phyloP scores from a whole-genome alignment of 2,113 vertebrate genomes.

The Symphodus melops region DNA sequence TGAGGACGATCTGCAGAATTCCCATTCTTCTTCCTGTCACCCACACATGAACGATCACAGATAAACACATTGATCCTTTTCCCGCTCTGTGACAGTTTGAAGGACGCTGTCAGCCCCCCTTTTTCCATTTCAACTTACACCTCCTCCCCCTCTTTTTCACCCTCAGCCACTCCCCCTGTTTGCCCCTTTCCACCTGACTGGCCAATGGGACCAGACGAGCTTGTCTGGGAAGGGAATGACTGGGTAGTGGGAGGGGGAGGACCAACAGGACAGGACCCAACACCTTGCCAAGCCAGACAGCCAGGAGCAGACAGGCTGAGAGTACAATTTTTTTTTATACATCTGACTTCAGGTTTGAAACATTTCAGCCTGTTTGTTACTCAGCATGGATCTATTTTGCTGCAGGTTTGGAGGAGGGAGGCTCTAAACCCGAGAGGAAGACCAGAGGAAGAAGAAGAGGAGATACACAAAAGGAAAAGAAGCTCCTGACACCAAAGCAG shows the following conservation, averaged over 20 bases:
- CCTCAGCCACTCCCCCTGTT: slow-evolving; percentile 56
- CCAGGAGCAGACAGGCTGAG: slow-evolving; percentile 16
- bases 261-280: slow-evolving; percentile 59
- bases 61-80: background rate
- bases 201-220: slow-evolving; percentile 69
- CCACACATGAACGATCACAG: background rate
- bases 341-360: background rate
- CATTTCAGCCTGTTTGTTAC: background rate
- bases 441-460: slow-evolving; percentile 13
- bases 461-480: background rate
- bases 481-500: background rate
- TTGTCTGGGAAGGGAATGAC: slow-evolving; percentile 53
- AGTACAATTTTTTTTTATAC: background rate
- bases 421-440: slow-evolving; percentile 12
- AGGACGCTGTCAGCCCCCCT: slow-evolving; percentile 33
- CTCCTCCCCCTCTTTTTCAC: slow-evolving; percentile 22
- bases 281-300: slow-evolving; percentile 46
- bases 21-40: background rate
- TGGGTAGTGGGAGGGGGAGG: slow-evolving; percentile 29
- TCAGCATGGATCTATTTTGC: slow-evolving; percentile 15
- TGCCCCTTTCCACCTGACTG: slow-evolving; percentile 66
- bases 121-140: slow-evolving; percentile 6
- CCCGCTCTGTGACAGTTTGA: slow-evolving; percentile 25
- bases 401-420: slow-evolving; percentile 13
- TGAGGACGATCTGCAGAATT: no score